These are phyloP conservation scores for Hyles euphorbiae DNA, from an alignment of 1,140 invertebrate genomes.

Conservation along the genomic window DNA sequence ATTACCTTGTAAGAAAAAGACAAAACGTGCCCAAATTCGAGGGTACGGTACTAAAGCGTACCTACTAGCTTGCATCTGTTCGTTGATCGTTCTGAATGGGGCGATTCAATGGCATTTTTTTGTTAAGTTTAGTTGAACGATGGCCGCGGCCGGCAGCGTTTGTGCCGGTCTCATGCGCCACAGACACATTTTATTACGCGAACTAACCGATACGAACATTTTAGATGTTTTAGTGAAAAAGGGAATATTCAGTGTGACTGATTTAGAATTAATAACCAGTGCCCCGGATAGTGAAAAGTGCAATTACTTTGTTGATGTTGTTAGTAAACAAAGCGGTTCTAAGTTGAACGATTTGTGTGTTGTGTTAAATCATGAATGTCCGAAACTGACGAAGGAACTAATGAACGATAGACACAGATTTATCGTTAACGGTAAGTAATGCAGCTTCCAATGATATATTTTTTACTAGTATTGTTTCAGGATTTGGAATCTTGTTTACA, in stretches of 20 bases:
- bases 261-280: conserved; percentile 67
- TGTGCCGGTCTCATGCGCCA: conserved; percentile 66
- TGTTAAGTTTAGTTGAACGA: conserved; percentile 53
- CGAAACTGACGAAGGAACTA: conserved; percentile 66
- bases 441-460: background rate
- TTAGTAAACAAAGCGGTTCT: conserved; percentile 69
- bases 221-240: conserved; percentile 70
- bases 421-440: conserved; percentile 58
- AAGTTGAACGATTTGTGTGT: conserved; percentile 69
- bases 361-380: conserved; percentile 68
- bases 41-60: conserved; percentile 1
- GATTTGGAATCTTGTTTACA: no score
- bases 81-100: conserved; percentile 45
- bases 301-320: conserved; percentile 70
- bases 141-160: conserved; percentile 59
- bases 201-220: conserved; percentile 68
- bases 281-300: conserved; percentile 68
- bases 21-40: background rate
- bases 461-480: background rate
- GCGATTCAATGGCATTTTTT: conserved; percentile 52
- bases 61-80: conserved; percentile 50
- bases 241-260: conserved; percentile 61
- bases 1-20: no score
- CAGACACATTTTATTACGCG: conserved; percentile 62
- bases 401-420: conserved; percentile 64